Percentiles rank a stretch among this genome's conserved stretches.
These are phyloP conservation scores for Hydriomena furcata DNA, from an alignment of 2,888 invertebrate genomes.

Conservation along the genomic window DNA sequence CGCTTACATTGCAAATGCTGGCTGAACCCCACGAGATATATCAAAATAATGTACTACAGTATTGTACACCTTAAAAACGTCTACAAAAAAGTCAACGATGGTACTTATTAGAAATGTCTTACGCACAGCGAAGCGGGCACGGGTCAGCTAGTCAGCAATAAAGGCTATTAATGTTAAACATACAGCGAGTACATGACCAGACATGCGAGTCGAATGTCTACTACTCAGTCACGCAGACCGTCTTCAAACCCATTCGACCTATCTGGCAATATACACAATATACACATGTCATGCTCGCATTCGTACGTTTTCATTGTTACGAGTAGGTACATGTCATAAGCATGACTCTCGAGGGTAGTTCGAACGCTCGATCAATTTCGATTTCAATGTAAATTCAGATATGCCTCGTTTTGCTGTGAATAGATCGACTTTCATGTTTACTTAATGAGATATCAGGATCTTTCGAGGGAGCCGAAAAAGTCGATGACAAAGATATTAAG, in stretches of 20 bases:
- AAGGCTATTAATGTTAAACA: no score
- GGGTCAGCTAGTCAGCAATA: no score
- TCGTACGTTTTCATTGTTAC: slow-evolving; percentile 29
- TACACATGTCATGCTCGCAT: slow-evolving; percentile 1
- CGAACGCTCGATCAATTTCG: slow-evolving; percentile 23
- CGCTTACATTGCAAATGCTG: no score
- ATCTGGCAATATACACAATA: slow-evolving; percentile 10
- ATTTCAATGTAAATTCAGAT: slow-evolving; percentile 28
- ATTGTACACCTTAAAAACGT: no score
- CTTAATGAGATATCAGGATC: slow-evolving; percentile 22
- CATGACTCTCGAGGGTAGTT: slow-evolving; percentile 16
- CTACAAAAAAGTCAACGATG: no score
- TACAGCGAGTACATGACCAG: slow-evolving; percentile 1
- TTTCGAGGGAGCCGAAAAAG: slow-evolving; percentile 9
- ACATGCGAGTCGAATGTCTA: slow-evolving; percentile 26
- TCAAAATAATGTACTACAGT: no score
- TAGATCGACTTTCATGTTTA: slow-evolving; percentile 27
- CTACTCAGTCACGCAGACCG: slow-evolving; percentile 32
- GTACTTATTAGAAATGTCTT: no score
- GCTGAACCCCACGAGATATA: no score
- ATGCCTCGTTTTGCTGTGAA: slow-evolving; percentile 25
- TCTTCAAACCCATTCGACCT: slow-evolving; percentile 33
- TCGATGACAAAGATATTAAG: slow-evolving; percentile 11
- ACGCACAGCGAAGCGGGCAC: no score
- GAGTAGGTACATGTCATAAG: slow-evolving; percentile 28